A percentile compares a stretch with the other conserved stretches of the same genome.
phyloP scores from a whole-genome alignment of 2,888 invertebrate species.

The Zele albiditarsus region DNA sequence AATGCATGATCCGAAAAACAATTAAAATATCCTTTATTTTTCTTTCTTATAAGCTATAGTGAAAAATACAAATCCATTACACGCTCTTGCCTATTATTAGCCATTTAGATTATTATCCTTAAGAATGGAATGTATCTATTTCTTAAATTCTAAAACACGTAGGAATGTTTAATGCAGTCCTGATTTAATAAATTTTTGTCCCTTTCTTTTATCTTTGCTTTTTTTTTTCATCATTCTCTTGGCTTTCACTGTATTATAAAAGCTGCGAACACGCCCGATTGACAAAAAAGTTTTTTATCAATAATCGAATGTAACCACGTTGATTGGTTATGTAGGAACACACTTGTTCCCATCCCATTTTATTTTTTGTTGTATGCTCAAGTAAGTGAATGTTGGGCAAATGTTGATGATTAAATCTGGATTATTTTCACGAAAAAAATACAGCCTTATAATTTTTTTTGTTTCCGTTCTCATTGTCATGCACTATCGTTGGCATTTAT shows the following conservation, averaged over 20 bases:
- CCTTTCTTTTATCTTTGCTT: background rate
- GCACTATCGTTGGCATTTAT: background rate
- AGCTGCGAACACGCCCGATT: background rate
- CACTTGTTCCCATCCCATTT: conserved; percentile 55
- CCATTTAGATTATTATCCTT: conserved; percentile 58
- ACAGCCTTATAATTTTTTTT: conserved; percentile 30
- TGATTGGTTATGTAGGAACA: conserved; percentile 69
- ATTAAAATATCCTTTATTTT: background rate
- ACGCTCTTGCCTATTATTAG: conserved; percentile 58
- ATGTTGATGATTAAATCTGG: conserved; percentile 29
- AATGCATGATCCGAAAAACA: background rate
- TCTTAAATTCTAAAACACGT: conserved; percentile 62
- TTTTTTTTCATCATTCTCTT: conserved; percentile 4
- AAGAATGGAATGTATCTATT: conserved; percentile 67
- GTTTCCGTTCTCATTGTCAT: background rate
- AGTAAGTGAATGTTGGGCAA: conserved; percentile 32
- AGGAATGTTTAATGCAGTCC: conserved; percentile 68
- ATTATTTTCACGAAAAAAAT: conserved; percentile 31
- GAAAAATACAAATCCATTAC: conserved; percentile 61
- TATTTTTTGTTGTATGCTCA: conserved; percentile 32
- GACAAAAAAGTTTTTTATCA: conserved; percentile 36
- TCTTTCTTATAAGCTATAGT: conserved; percentile 53
- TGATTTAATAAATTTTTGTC: conserved; percentile 53
- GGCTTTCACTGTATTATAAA: background rate
- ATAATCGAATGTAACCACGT: conserved; percentile 69